Conservation (phyloP, 2,113 vertebrate species). For the Odocoileus virginianus region DNA sequence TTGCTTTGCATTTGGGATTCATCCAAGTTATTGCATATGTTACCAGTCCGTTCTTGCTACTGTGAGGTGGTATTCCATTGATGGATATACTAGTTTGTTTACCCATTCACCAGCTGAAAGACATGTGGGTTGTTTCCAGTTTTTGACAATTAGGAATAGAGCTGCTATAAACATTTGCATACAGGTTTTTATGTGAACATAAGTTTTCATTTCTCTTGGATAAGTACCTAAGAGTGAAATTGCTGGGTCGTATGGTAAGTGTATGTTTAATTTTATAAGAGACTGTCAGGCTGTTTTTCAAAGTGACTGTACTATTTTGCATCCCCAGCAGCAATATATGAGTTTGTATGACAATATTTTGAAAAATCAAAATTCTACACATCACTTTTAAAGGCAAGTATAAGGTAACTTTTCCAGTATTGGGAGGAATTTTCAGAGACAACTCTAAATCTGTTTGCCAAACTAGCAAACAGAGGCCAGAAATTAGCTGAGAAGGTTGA, state of each 20-base stretch:
- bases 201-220: not conserved
- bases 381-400: not conserved
- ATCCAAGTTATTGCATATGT: not conserved
- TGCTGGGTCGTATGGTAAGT: not conserved
- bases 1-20: not conserved
- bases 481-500: not conserved
- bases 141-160: not conserved
- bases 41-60: not conserved
- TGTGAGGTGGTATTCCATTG: not conserved
- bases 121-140: not conserved
- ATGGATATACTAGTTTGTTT: not conserved
- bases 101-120: not conserved
- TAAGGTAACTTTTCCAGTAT: not conserved
- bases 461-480: not conserved
- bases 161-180: not conserved
- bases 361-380: not conserved
- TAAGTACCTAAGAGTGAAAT: not conserved
- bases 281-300: not conserved
- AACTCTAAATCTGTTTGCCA: not conserved
- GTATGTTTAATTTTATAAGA: not conserved
- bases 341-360: not conserved
- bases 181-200: not conserved
- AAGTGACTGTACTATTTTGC: not conserved
- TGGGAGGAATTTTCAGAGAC: not conserved
- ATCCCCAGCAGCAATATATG: not conserved